Evolutionary conservation across 2,888 invertebrate species (phyloP).

Genomic region (Micoletzkya japonica): DNA sequence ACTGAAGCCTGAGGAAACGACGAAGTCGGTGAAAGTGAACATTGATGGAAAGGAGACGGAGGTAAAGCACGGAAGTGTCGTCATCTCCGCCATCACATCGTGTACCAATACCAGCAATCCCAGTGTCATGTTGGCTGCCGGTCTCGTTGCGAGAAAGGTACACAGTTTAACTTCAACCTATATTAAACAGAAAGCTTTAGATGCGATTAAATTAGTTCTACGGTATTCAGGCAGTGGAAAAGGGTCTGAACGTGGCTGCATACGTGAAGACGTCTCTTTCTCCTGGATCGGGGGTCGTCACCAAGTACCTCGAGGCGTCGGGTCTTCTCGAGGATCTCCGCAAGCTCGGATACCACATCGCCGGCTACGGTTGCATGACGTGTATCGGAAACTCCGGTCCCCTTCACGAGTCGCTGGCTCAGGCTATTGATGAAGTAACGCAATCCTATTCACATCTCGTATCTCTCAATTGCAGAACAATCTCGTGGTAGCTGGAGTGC

Average conservation of each 20-base stretch:
- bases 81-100: slow-evolving; percentile 95
- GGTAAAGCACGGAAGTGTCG: slow-evolving; percentile 75
- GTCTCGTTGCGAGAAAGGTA: slow-evolving; percentile 66
- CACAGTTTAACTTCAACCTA: background rate
- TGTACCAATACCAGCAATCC: slow-evolving; percentile 98
- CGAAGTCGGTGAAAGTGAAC: slow-evolving; percentile 34
- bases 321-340: slow-evolving; percentile 74
- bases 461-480: slow-evolving; percentile 73
- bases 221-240: slow-evolving; percentile 72
- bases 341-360: slow-evolving; percentile 77
- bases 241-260: slow-evolving; percentile 83
- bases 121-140: slow-evolving; percentile 95
- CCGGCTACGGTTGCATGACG: slow-evolving; percentile 99
- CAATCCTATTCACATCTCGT: background rate
- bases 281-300: slow-evolving; percentile 92
- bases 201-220: too few relatives aligned
- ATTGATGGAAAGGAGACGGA: slow-evolving; percentile 34
- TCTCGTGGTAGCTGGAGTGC: slow-evolving; percentile 89
- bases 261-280: slow-evolving; percentile 96
- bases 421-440: slow-evolving; percentile 82
- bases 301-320: slow-evolving; percentile 78
- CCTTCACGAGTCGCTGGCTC: slow-evolving; percentile 84
- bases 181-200: too few relatives aligned
- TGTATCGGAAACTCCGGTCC: slow-evolving; percentile 98
- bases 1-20: slow-evolving; percentile 48